phyloP scores from a whole-genome alignment of 2,113 vertebrate genomes.

The Petroica traversi region DNA sequence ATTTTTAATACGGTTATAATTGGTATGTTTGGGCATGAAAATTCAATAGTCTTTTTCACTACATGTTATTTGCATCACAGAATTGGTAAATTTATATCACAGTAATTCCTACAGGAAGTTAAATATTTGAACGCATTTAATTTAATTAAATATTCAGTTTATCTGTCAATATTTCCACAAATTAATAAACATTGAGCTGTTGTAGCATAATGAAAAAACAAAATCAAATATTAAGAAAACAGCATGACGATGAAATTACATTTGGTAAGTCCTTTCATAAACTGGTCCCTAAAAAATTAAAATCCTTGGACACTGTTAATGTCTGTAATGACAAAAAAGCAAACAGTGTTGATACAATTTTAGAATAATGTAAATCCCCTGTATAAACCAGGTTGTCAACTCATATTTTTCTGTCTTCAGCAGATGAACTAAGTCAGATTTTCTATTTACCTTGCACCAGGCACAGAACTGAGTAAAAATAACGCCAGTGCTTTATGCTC shows the following conservation, averaged over 20 bases:
- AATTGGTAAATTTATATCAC: neutral
- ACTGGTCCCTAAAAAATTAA: neutral
- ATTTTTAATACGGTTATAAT: neutral
- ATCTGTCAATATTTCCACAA: constrained; percentile 11
- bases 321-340: constrained; percentile 1
- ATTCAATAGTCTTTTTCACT: neutral
- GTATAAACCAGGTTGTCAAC: neutral
- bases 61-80: neutral
- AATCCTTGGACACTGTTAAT: neutral
- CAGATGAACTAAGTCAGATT: neutral
- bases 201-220: constrained; percentile 52
- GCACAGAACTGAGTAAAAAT: neutral
- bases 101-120: constrained; percentile 37
- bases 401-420: neutral
- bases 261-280: constrained; percentile 15
- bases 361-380: neutral
- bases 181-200: constrained; percentile 18
- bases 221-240: constrained; percentile 28
- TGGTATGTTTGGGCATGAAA: neutral
- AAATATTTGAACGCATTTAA: constrained; percentile 55
- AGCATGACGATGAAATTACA: constrained; percentile 22
- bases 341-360: neutral
- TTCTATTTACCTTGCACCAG: neutral
- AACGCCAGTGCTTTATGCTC: neutral
- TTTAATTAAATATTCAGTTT: constrained; percentile 47